phyloP scores from a whole-genome alignment of 2,113 vertebrate genomes.

The Amblyornis subalaris region DNA sequence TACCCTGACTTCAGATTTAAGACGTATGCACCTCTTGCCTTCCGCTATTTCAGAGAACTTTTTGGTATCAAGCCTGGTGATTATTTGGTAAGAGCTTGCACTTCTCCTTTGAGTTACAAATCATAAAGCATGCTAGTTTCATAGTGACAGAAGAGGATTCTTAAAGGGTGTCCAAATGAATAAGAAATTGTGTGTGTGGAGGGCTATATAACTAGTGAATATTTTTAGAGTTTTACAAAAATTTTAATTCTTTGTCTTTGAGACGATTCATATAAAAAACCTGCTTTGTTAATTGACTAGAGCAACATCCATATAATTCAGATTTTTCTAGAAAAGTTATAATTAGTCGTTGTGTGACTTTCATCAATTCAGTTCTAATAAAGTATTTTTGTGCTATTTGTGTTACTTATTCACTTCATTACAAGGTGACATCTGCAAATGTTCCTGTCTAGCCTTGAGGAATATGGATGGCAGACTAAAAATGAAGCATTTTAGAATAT shows the following conservation, averaged over 20 bases:
- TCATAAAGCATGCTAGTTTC: neutral
- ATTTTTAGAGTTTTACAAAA: neutral
- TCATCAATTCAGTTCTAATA: conserved; percentile 29
- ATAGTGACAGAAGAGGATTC: neutral
- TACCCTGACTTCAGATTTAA: conserved; percentile 99
- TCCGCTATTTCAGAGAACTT: conserved; percentile 98
- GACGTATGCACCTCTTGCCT: conserved; percentile 94
- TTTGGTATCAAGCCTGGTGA: conserved; percentile 98
- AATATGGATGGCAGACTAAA: neutral
- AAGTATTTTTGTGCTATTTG: conserved; percentile 25
- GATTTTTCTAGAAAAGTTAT: conserved; percentile 43
- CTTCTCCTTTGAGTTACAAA: conserved; percentile 41
- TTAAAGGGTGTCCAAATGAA: neutral
- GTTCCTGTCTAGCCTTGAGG: neutral
- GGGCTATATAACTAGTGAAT: neutral
- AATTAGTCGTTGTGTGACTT: conserved; percentile 58
- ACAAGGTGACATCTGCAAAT: neutral
- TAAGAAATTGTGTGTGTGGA: neutral
- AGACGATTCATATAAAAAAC: neutral
- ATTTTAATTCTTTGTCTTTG: conserved; percentile 11
- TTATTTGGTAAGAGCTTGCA: conserved; percentile 88
- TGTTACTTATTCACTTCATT: neutral
- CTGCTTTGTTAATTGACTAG: conserved; percentile 24
- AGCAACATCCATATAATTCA: neutral
- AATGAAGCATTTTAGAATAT: neutral